A percentile compares a stretch with the other conserved stretches of the same genome.
phyloP scores from a whole-genome alignment of 2,888 invertebrate genomes.

The Eustalomyia histrio region DNA sequence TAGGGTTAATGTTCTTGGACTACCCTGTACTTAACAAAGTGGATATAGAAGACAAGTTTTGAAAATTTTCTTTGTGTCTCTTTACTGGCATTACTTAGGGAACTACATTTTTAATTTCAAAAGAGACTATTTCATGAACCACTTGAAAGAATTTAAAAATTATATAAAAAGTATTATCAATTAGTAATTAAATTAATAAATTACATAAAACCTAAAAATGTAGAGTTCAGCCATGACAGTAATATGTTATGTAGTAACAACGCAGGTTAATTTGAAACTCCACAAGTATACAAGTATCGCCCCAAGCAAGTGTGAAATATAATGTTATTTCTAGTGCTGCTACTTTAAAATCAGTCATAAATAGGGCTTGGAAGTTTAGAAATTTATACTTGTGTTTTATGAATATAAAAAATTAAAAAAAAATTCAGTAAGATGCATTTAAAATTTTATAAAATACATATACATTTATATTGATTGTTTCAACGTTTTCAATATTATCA shows the following conservation, averaged over 20 bases:
- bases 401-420: too few species aligned
- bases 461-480: too few species aligned
- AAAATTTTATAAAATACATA: too few species aligned
- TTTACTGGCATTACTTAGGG: too few species aligned
- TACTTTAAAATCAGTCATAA: constrained; percentile 58
- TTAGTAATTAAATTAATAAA: constrained; percentile 59
- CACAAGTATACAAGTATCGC: constrained; percentile 24
- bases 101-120: constrained; percentile 5
- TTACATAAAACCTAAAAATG: constrained; percentile 47
- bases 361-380: too few species aligned
- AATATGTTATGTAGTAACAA: constrained; percentile 23
- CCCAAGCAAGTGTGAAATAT: constrained; percentile 56
- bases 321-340: constrained; percentile 50
- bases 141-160: constrained; percentile 37
- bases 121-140: constrained; percentile 39
- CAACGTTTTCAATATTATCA: too few species aligned
- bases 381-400: too few species aligned
- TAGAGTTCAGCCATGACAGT: background rate
- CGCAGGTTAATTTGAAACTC: constrained; percentile 17
- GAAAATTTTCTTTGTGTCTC: too few species aligned
- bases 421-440: too few species aligned
- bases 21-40: too few species aligned
- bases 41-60: too few species aligned
- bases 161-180: constrained; percentile 47
- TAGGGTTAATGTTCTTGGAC: too few species aligned